A percentile compares a stretch with the other conserved stretches of the same genome.
Evolutionary conservation across 1,140 invertebrate genomes (phyloP).

Genomic region (Euborellia annulipes): DNA sequence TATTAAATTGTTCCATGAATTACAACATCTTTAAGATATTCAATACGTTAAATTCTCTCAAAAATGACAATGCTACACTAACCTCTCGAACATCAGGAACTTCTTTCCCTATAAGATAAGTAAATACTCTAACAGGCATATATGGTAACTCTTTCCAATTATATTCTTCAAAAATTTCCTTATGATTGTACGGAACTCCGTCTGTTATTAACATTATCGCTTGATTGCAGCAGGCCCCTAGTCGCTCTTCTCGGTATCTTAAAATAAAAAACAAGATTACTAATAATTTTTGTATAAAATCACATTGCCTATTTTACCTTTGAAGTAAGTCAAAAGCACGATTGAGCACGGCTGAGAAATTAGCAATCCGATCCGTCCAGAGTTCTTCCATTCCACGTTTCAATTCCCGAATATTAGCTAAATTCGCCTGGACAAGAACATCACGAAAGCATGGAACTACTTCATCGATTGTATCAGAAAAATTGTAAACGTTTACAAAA

Average conservation of each 20-base stretch:
- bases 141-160: constrained; percentile 58
- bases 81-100: constrained; percentile 37
- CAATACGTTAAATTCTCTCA: too few relatives aligned
- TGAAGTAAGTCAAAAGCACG: constrained; percentile 77
- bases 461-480: constrained; percentile 56
- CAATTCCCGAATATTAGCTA: constrained; percentile 72
- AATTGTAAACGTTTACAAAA: constrained; percentile 90
- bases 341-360: constrained; percentile 81
- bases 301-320: constrained; percentile 25
- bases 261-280: constrained; percentile 8
- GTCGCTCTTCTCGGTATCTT: constrained; percentile 21
- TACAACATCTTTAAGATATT: too few relatives aligned
- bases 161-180: constrained; percentile 76
- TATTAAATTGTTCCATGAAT: too few relatives aligned
- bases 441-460: constrained; percentile 78
- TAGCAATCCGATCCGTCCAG: constrained; percentile 77
- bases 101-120: constrained; percentile 91
- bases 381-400: constrained; percentile 62
- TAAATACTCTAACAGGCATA: constrained; percentile 85
- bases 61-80: too few relatives aligned
- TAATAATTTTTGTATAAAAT: background rate
- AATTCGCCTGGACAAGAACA: constrained; percentile 73
- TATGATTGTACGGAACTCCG: constrained; percentile 85
- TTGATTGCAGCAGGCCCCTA: constrained; percentile 55
- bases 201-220: constrained; percentile 98